Base-by-base conservation (phyloP, 2,888 invertebrate genomes). In the Drosophila maculinotata region DNA sequence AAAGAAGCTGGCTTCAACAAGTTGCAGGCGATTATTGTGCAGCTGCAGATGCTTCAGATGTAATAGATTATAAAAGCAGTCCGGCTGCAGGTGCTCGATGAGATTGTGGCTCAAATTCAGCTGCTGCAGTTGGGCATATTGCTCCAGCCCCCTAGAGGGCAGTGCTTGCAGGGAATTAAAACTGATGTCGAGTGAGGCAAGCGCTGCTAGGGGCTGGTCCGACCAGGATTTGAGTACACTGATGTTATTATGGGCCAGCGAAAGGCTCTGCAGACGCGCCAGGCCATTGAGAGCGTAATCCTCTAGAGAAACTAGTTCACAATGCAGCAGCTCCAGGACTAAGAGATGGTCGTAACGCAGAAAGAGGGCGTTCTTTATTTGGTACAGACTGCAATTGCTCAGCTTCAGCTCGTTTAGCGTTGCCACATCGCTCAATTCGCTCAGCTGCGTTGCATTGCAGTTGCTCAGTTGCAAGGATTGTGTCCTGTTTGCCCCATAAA, bases 21-120 rank as follows among this genome's bases (percentile, higher is more conserved):
- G 65, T 23, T 70, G 81, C 33, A 91, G 59, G 5, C 64, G 83
- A 76, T 91, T 91, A 39, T 84, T 81, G 0, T 90, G 87, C 15
- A 91, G 71, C 66, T 90, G 89, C 36, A 91, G 69, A 53, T 90
- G 89, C 60, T 89, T 91, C 20, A 92, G 67, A 42, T 90, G 87
- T 0, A 80, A 39, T 56, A 89, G 73, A 30, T 75, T 86, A 2
- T 75, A 63, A 31, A 91, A 89, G 10, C 88, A 70, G 5, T 87
- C 79, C 36, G 76, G 76, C 1, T 84, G 87, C 9, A 92, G 76
- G 33, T 69, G 64, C 14, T 78, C 84, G 30, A 92, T 79, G 0
- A 74, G 69, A 74, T 92, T 92, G 2, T 85, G 86, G 1, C 88
- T 83, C 45, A 92, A 77, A 66, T 91, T 90, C 3, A 92, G 67